Base-by-base conservation (phyloP, 2,113 vertebrate genomes). In the Nycticebus coucang region DNA sequence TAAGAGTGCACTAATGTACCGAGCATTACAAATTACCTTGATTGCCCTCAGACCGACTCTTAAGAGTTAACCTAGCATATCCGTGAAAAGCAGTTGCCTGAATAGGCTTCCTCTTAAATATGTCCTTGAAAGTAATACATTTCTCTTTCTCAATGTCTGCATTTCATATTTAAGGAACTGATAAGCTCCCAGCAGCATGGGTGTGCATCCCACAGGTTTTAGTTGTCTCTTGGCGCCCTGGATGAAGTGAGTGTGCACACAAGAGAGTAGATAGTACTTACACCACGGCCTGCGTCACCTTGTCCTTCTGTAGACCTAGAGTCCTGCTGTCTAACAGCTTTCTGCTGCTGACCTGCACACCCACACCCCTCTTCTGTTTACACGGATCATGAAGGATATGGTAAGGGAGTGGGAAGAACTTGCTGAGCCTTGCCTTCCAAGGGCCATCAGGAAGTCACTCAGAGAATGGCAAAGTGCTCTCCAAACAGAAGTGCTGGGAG, bases 51-150 rank as follows among this genome's bases (percentile, higher is more conserved):
- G 33, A 81, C 15, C 62, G 74, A 89, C 37, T 74, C 2, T 62
- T 69, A 72, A 74, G 33, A n/a, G 30, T 68, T 55, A 79, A 72
- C 26, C 6, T 80, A 68, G 9, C 21, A 11, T 72, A 85, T 81
- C 30, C 60, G 87, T 91, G 62, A 88, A 95, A 95, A 95, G 66
- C 22, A 85, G 75, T 92, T 89, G 17, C 30, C 53, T 89, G 82
- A 85, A 85, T 35, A 77, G 91, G 18, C 10, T 78, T 80, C 30
- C 15, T 84, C 50, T 93, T 92, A 88, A 66, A 78, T 85, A 55
- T 82, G 45, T 11, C 59, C 89, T 95, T 93, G 62, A 90, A 95
- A 92, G 7, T 15, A 59, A 50, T 87, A 66, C 68, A 87, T 87
- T 78, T n/a, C 26, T 92, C 26, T 53, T 93, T 87, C n/a, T 88